phyloP scores from a whole-genome alignment of 2,797 vertebrate genomes.

The Trachops cirrhosus region DNA sequence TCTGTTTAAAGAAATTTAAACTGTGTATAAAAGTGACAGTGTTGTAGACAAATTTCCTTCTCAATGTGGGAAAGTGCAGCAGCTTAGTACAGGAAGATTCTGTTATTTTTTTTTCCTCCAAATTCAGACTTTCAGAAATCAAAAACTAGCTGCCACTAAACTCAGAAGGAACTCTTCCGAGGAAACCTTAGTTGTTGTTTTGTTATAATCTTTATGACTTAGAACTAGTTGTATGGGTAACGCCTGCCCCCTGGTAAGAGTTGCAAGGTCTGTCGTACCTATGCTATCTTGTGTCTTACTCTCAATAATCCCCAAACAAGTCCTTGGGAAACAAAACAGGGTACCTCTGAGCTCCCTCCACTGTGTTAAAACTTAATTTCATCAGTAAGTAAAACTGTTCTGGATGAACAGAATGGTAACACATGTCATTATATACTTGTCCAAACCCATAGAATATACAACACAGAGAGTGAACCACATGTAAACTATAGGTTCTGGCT shows the following conservation, averaged over 20 bases:
- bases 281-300: background rate
- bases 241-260: background rate
- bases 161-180: background rate
- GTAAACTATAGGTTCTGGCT: background rate
- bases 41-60: background rate
- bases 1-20: slow-evolving; percentile 57
- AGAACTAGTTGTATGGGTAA: background rate
- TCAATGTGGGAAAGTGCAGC: background rate
- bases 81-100: background rate
- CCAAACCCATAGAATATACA: background rate
- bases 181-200: background rate
- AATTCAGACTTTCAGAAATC: background rate
- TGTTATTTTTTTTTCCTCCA: background rate
- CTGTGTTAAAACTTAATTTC: slow-evolving; percentile 4
- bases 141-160: background rate
- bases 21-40: slow-evolving; percentile 52
- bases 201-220: background rate
- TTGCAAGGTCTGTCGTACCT: background rate
- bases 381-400: background rate
- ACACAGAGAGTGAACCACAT: background rate
- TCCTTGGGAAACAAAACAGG: background rate
- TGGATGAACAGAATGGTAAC: background rate
- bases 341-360: background rate
- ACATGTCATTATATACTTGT: background rate
- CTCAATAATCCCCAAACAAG: background rate